Conservation (phyloP, 2,113 vertebrate genomes). For the Microtus pennsylvanicus region DNA sequence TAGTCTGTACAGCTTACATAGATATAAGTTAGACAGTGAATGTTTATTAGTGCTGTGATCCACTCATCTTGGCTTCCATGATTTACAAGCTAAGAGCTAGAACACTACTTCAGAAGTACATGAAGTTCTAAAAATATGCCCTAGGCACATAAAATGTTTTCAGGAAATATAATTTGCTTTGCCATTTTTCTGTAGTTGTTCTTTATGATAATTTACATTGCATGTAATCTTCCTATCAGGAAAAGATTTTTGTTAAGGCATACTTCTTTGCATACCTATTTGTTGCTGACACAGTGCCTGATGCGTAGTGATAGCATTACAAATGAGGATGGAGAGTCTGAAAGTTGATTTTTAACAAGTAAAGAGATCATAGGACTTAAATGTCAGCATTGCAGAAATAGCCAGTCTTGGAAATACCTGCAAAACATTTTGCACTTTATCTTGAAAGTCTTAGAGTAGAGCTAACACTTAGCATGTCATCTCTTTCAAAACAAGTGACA, state of each 20-base stretch:
- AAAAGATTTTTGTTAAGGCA: not conserved
- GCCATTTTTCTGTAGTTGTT: not conserved
- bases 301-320: not conserved
- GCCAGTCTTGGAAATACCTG: not conserved
- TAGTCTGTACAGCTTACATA: not conserved
- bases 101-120: not conserved
- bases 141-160: not conserved
- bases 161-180: not conserved
- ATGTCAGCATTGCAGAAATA: slow-evolving; percentile 1
- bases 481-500: slow-evolving; percentile 3
- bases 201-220: not conserved
- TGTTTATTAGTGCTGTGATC: not conserved
- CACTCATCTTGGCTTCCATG: not conserved
- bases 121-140: not conserved
- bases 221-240: not conserved
- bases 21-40: not conserved
- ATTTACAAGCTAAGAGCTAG: not conserved
- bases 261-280: not conserved
- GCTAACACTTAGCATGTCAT: not conserved
- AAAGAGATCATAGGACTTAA: slow-evolving; percentile 31
- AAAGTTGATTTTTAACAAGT: slow-evolving; percentile 48
- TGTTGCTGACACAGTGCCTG: slow-evolving; percentile 7
- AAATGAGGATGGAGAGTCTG: not conserved
- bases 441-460: slow-evolving; percentile 7
- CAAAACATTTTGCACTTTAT: not conserved